A percentile compares a stretch with the other conserved stretches of the same genome.
Evolutionary conservation across 1,140 invertebrate species (phyloP).

Genomic region (Camponotus pennsylvanicus): DNA sequence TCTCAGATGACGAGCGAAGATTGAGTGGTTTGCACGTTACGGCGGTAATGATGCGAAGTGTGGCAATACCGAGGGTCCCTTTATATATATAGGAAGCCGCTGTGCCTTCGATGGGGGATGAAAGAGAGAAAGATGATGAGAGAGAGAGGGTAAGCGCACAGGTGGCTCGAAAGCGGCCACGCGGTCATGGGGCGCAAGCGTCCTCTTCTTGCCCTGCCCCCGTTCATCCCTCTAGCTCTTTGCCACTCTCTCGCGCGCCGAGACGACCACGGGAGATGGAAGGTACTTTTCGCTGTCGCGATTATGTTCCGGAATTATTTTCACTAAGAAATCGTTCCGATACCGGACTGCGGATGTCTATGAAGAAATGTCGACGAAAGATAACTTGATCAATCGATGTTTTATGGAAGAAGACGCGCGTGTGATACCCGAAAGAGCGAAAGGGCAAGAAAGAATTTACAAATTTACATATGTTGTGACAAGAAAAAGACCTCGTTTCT

Average conservation of each 20-base stretch:
- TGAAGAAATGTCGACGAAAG: too few relatives aligned
- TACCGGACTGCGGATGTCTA: too few relatives aligned
- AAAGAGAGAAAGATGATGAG: constrained; percentile 36
- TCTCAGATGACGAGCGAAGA: constrained; percentile 12
- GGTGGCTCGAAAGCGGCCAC: constrained; percentile 66
- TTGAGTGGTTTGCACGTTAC: constrained; percentile 62
- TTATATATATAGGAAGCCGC: constrained; percentile 76
- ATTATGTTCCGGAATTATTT: constrained; percentile 10
- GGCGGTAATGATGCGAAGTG: constrained; percentile 76
- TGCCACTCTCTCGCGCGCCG: not conserved
- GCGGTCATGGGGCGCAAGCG: constrained; percentile 68
- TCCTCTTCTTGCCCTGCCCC: constrained; percentile 55
- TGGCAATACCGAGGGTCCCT: constrained; percentile 65
- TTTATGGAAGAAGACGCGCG: not conserved
- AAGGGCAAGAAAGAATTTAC: not conserved
- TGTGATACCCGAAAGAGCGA: not conserved
- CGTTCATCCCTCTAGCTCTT: constrained; percentile 26
- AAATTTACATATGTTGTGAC: not conserved
- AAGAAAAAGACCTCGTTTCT: not conserved
- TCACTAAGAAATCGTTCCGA: not conserved
- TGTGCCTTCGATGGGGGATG: constrained; percentile 65
- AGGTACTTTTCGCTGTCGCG: not conserved
- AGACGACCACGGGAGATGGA: not conserved
- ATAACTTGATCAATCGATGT: not conserved
- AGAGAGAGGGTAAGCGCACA: constrained; percentile 63